Evolutionary conservation across 2,888 invertebrate genomes (phyloP).

Genomic region (Melolontha melolontha): DNA sequence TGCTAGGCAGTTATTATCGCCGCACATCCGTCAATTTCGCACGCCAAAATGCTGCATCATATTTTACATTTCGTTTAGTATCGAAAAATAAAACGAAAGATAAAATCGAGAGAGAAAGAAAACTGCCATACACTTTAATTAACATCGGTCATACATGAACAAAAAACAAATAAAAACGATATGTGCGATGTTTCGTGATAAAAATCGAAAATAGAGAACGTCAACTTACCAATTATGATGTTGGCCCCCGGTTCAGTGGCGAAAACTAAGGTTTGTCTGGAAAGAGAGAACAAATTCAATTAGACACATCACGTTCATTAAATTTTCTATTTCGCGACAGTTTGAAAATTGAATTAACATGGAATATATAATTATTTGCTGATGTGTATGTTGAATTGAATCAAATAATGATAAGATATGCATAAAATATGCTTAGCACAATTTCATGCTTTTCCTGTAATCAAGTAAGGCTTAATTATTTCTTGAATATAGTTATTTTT

Average conservation of each 20-base stretch:
- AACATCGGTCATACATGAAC: neutral
- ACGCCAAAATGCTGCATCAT: conserved; percentile 26
- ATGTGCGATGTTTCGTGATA: neutral
- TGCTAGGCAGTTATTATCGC: conserved; percentile 15
- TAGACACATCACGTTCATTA: neutral
- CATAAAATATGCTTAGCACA: too few species aligned
- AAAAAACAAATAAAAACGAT: conserved; percentile 7
- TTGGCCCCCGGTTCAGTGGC: conserved; percentile 31
- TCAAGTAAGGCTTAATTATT: too few species aligned
- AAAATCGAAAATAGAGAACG: conserved; percentile 25
- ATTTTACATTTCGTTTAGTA: conserved; percentile 32
- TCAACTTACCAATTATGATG: conserved; percentile 46
- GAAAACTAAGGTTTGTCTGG: conserved; percentile 11
- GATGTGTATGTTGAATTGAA: too few species aligned
- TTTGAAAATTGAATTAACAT: too few species aligned
- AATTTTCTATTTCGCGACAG: too few species aligned
- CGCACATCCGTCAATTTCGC: conserved; percentile 29
- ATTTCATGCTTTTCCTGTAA: too few species aligned
- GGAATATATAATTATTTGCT: too few species aligned
- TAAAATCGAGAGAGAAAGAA: neutral
- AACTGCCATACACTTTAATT: conserved; percentile 15
- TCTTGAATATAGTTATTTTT: too few species aligned
- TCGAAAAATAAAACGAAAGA: conserved; percentile 3
- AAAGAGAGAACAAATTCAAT: conserved; percentile 9
- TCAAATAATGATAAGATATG: too few species aligned